Base-by-base conservation (phyloP, 2,113 vertebrate genomes). In the Conger conger region DNA sequence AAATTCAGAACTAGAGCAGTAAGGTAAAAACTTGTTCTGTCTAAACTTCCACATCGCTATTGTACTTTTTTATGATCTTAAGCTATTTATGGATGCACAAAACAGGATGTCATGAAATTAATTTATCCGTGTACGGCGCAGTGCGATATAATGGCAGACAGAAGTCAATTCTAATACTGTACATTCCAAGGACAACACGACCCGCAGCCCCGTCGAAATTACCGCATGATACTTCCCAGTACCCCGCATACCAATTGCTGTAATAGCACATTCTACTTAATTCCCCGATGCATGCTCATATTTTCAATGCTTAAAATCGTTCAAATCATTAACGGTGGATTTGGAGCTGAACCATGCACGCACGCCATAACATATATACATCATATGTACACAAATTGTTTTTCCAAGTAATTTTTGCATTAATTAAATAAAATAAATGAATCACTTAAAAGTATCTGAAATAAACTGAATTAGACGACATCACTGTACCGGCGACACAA, bases 111-210 rank as follows among this genome's bases (percentile, higher is more conserved):
- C 2, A 73, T 73, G 7, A n/a, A 13, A 73, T 73, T 33, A 8
- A 73, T 33, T 73, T 13, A 0, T 33, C 9, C 13, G 15, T 73
- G n/a, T 11, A 13, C 30, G 27, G 9, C 33, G 68, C n/a, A n/a
- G 9, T 78, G 40, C 45, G 82, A n/a, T 42, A 33, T 57, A 60
- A 73, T 30, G 82, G 54, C 9, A 68, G 23, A 37, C 23, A 77
- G 20, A 54, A 37, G n/a, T 36, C 33, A 30, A 73, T 73, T 73
- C 68, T 73, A 73, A 73, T 38, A 78, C 16, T 16, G 30, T 9
- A 27, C 82, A 78, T 77, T 45, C 82, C 82, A 37, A 76, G 42
- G 37, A 77, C 82, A 83, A 83, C 40, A 53, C 45, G 23, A 30
- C 17, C 73, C 76, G 82, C 82, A 45, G 73, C 42, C 79, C 27